Percentiles rank a stretch among this genome's conserved stretches.
Evolutionary conservation across 2,797 vertebrate species (phyloP).

Genomic region (Odontamblyopus lacepedii): DNA sequence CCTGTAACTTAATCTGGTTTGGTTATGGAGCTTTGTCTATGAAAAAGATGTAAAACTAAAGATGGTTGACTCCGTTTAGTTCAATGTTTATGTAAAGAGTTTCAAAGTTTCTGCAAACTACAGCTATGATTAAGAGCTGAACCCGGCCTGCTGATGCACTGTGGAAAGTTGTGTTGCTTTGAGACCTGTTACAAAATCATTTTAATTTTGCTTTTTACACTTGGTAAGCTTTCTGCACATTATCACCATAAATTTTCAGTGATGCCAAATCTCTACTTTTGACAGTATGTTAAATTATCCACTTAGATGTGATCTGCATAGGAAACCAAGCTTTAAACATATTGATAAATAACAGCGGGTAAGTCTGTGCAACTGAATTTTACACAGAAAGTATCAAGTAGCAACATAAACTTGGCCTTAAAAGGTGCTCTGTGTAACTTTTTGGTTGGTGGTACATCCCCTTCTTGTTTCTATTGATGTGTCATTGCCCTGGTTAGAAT

Average conservation of each 20-base stretch:
- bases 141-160: background rate
- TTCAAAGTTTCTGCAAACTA: background rate
- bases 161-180: conserved; percentile 10
- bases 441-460: too few relatives aligned
- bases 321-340: conserved; percentile 17
- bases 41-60: too few relatives aligned
- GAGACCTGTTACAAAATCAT: conserved; percentile 8
- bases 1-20: too few relatives aligned
- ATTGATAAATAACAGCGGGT: conserved; percentile 8
- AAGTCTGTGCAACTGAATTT: background rate
- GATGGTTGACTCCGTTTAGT: too few relatives aligned
- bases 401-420: background rate
- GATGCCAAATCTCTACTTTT: conserved; percentile 33
- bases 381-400: background rate
- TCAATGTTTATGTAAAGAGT: background rate
- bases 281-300: conserved; percentile 29
- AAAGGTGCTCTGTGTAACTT: too few relatives aligned
- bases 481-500: too few relatives aligned
- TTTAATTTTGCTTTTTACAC: conserved; percentile 34
- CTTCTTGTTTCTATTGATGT: too few relatives aligned
- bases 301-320: conserved; percentile 21
- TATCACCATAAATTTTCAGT: conserved; percentile 30
- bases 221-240: conserved; percentile 35
- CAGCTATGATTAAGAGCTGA: conserved; percentile 4
- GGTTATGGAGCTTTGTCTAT: too few relatives aligned